Conservation (phyloP, 2,113 vertebrate species). For the Terrapene triunguis region DNA sequence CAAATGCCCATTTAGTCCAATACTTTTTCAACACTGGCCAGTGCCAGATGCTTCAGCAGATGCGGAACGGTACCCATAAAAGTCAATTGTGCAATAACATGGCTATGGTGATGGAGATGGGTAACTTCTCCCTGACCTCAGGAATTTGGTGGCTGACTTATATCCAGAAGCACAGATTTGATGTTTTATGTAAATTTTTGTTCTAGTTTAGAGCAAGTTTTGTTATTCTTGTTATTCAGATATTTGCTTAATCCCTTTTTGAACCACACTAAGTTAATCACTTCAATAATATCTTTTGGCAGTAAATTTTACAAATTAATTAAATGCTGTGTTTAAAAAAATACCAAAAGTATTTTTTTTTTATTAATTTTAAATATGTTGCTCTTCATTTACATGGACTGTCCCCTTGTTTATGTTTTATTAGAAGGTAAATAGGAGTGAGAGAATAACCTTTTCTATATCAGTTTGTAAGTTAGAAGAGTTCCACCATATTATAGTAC, state of each 20-base stretch:
- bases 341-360: not conserved
- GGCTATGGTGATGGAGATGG: not conserved
- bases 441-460: not conserved
- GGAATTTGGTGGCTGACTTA: not conserved
- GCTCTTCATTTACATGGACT: not conserved
- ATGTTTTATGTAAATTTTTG: not conserved
- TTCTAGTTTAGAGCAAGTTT: not conserved
- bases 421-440: not conserved
- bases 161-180: not conserved
- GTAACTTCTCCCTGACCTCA: not conserved
- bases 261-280: not conserved
- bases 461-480: not conserved
- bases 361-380: not conserved
- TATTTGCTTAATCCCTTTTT: not conserved
- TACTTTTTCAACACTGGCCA: not conserved
- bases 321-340: not conserved
- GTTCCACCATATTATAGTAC: not conserved
- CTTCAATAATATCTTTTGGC: not conserved
- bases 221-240: not conserved
- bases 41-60: not conserved
- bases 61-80: not conserved
- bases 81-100: not conserved
- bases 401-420: not conserved
- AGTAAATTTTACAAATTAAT: not conserved
- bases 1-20: not conserved